Conservation (phyloP, 2,888 invertebrate genomes). For the Noctua janthina region DNA sequence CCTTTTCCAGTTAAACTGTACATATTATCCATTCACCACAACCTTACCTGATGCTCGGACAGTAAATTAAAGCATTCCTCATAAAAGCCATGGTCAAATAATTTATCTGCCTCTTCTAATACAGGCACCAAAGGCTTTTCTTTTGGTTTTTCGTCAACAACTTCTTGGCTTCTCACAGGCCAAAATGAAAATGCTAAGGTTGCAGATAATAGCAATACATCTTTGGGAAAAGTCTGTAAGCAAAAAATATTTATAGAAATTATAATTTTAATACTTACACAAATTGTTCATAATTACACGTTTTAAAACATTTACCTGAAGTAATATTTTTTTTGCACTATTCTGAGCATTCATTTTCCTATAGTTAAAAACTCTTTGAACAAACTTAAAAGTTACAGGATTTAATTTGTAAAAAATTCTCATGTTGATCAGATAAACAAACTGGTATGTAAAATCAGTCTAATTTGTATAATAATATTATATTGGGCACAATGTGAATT, state of each 20-base stretch:
- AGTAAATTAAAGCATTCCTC: constrained; percentile 92
- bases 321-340: constrained; percentile 15
- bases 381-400: constrained; percentile 53
- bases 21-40: neutral
- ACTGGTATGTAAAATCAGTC: neutral
- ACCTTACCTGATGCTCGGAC: constrained; percentile 87
- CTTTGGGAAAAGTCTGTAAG: constrained; percentile 58
- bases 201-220: constrained; percentile 58
- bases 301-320: constrained; percentile 36
- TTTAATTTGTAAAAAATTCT: constrained; percentile 41
- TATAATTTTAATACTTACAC: neutral
- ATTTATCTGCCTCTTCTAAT: constrained; percentile 91
- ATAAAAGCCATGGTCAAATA: constrained; percentile 92
- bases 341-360: constrained; percentile 33
- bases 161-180: constrained; percentile 76
- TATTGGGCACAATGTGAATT: no score
- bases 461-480: neutral
- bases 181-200: constrained; percentile 79
- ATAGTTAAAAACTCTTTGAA: constrained; percentile 39
- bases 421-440: constrained; percentile 32
- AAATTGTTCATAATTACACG: neutral
- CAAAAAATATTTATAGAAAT: neutral
- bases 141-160: constrained; percentile 63
- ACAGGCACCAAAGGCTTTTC: constrained; percentile 75
- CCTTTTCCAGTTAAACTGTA: neutral